Conservation (phyloP, 1,140 invertebrate species). For the Melanaphis sacchari region DNA sequence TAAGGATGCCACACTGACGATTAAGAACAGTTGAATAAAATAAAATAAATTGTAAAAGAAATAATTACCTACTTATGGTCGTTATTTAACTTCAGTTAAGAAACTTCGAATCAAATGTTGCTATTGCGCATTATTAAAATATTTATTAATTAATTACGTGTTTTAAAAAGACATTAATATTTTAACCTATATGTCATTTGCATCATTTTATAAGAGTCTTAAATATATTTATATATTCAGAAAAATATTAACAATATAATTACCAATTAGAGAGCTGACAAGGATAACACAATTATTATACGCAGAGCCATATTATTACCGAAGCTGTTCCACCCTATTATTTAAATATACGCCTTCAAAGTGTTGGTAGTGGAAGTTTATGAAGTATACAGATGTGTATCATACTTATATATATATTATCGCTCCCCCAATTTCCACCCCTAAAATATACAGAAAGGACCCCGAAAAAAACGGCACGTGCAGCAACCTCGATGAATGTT, state of each 20-base stretch:
- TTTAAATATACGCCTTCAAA: not conserved
- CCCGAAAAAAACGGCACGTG: not conserved
- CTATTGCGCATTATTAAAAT: not conserved
- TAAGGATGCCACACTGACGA: too few species aligned
- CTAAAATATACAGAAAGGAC: not conserved
- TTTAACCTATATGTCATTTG: not conserved
- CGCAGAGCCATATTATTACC: not conserved
- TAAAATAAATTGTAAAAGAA: too few species aligned
- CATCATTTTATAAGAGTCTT: not conserved
- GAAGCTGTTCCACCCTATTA: not conserved
- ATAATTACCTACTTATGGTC: too few species aligned
- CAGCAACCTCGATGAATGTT: not conserved
- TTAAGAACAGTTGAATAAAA: too few species aligned
- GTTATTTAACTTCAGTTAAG: too few species aligned
- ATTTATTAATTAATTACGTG: not conserved
- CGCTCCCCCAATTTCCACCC: not conserved
- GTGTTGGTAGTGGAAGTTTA: not conserved
- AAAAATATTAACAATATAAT: not conserved
- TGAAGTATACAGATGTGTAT: not conserved
- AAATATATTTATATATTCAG: not conserved
- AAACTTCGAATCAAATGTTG: not conserved
- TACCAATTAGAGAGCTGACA: not conserved
- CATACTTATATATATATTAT: not conserved
- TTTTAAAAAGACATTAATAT: not conserved
- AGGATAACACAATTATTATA: not conserved